A percentile compares a stretch with the other conserved stretches of the same genome.
These are phyloP conservation scores for Osmerus eperlanus DNA, from an alignment of 2,113 vertebrate species.

Conservation along the genomic window DNA sequence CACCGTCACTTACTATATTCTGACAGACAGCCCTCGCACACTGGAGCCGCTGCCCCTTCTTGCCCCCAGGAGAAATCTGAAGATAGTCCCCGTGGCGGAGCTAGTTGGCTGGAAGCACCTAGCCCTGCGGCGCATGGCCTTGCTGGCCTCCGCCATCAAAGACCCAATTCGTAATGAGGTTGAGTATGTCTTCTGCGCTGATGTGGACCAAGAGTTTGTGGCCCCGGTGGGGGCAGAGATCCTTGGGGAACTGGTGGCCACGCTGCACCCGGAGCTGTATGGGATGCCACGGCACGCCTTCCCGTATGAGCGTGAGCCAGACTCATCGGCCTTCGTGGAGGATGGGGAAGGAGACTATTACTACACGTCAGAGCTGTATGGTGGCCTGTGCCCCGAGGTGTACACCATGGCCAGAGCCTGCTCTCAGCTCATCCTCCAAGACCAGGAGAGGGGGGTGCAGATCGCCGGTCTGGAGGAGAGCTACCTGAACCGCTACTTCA, in stretches of 20 bases:
- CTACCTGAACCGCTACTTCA: conserved; percentile 75
- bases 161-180: conserved; percentile 49
- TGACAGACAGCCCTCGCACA: conserved; percentile 68
- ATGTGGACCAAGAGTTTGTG: conserved; percentile 71
- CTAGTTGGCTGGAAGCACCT: conserved; percentile 65
- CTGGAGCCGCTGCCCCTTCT: conserved; percentile 55
- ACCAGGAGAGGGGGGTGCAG: conserved; percentile 57
- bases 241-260: conserved; percentile 66
- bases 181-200: conserved; percentile 71
- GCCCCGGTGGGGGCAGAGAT: conserved; percentile 70
- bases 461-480: conserved; percentile 71
- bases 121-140: conserved; percentile 59
- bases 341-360: conserved; percentile 71
- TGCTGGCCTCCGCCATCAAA: conserved; percentile 57
- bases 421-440: conserved; percentile 65
- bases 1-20: conserved; percentile 72
- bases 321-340: conserved; percentile 62
- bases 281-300: conserved; percentile 44
- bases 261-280: conserved; percentile 67
- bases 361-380: conserved; percentile 74
- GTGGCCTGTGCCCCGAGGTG: conserved; percentile 63
- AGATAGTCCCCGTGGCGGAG: conserved; percentile 60
- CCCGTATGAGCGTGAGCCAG: conserved; percentile 58
- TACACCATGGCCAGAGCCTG: conserved; percentile 59
- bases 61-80: conserved; percentile 56